Evolutionary conservation across 1,140 invertebrate species (phyloP).

Genomic region (Megathymus violae): DNA sequence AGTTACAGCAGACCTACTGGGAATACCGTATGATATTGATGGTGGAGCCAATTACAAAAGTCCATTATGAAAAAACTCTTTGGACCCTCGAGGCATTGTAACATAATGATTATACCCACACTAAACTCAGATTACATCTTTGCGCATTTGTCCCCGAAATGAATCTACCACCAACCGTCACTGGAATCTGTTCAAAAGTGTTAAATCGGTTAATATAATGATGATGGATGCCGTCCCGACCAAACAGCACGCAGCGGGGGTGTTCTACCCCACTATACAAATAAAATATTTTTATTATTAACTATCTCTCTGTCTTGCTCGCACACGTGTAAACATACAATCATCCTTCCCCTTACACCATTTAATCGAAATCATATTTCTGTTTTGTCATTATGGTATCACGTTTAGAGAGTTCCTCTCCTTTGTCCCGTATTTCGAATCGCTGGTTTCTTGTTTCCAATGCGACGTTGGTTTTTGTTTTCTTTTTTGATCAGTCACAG

Average conservation of each 20-base stretch:
- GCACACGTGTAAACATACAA: conserved; percentile 45
- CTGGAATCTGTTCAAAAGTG: conserved; percentile 82
- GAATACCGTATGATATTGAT: conserved; percentile 20
- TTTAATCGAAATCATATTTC: conserved; percentile 84
- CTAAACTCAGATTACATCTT: conserved; percentile 36
- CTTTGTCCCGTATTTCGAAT: conserved; percentile 75
- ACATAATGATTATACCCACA: conserved; percentile 22
- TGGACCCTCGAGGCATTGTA: conserved; percentile 18
- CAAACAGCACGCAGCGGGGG: conserved; percentile 82
- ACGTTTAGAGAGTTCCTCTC: conserved; percentile 80
- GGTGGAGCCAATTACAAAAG: conserved; percentile 27
- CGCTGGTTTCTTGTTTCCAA: conserved; percentile 79
- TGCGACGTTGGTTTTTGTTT: conserved; percentile 65
- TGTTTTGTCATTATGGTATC: conserved; percentile 83
- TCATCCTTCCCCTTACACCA: conserved; percentile 60
- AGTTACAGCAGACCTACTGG: conserved; percentile 18
- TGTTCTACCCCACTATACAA: conserved; percentile 82
- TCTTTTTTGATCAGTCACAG: conserved; percentile 67
- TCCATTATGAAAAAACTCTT: conserved; percentile 6
- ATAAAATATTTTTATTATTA: conserved; percentile 84
- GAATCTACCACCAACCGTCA: conserved; percentile 71
- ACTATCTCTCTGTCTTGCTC: conserved; percentile 63
- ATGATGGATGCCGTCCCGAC: conserved; percentile 80
- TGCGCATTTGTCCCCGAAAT: conserved; percentile 69
- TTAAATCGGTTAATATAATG: conserved; percentile 84